Percentiles rank a stretch among this genome's conserved stretches.
phyloP scores from a whole-genome alignment of 1,140 invertebrate species.

The Aplysia californica region DNA sequence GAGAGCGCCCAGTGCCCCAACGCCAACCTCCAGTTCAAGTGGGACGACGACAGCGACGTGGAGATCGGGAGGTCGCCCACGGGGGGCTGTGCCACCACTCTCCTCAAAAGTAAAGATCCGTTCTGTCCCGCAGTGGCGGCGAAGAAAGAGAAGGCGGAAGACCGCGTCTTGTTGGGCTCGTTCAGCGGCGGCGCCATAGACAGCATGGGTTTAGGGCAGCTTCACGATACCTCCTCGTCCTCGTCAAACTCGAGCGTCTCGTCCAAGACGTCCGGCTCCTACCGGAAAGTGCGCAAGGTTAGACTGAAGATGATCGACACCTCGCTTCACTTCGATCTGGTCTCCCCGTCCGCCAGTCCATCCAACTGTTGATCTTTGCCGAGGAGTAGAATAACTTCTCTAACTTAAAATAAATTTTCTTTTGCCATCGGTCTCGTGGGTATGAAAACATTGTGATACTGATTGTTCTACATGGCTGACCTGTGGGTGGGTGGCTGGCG shows the following conservation, averaged over 20 bases:
- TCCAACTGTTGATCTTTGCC: too few species aligned
- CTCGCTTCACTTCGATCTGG: constrained; percentile 25
- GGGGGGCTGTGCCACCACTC: not conserved
- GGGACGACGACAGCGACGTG: constrained; percentile 18
- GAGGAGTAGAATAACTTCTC: not conserved
- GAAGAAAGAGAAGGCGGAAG: not conserved
- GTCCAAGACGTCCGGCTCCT: not conserved
- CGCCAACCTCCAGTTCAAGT: constrained; percentile 24
- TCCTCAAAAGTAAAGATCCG: not conserved
- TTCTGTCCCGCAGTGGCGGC: not conserved
- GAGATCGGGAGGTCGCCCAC: not conserved
- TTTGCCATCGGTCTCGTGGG: not conserved
- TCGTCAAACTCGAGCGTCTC: not conserved
- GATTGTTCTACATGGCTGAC: too few species aligned
- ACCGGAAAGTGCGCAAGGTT: constrained; percentile 19
- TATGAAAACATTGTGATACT: too few species aligned
- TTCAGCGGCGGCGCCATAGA: not conserved
- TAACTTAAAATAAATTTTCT: not conserved
- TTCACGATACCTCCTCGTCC: too few species aligned
- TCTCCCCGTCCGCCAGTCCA: constrained; percentile 11
- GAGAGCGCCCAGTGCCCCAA: constrained; percentile 19
- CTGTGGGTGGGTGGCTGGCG: too few species aligned
- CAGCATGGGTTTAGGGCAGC: not conserved
- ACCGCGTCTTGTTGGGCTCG: too few species aligned
- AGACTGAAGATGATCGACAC: constrained; percentile 29